These are phyloP conservation scores for Scaeva pyrastri DNA, from an alignment of 2,888 invertebrate genomes.

Conservation along the genomic window DNA sequence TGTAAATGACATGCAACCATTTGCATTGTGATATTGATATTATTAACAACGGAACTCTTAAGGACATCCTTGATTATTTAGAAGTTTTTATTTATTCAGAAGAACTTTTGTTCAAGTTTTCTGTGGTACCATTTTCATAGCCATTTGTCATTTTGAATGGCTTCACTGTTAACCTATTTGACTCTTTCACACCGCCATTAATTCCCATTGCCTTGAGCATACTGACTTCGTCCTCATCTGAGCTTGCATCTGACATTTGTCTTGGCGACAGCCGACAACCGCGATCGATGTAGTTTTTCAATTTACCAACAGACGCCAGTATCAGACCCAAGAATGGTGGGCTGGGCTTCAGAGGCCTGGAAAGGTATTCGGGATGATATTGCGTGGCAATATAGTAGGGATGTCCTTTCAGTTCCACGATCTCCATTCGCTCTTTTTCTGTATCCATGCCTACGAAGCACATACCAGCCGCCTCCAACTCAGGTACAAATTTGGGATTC, in stretches of 20 bases:
- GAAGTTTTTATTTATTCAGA: conserved; percentile 29
- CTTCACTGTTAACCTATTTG: conserved; percentile 33
- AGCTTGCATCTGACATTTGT: conserved; percentile 90
- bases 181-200: conserved; percentile 13
- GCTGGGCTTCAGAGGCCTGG: conserved; percentile 95
- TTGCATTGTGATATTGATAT: background rate
- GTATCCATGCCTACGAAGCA: conserved; percentile 95
- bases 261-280: conserved; percentile 91
- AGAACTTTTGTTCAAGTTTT: background rate
- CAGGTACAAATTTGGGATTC: conserved; percentile 93
- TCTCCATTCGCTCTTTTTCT: conserved; percentile 96
- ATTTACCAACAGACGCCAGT: conserved; percentile 93
- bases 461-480: conserved; percentile 92
- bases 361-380: conserved; percentile 99
- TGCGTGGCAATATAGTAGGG: conserved; percentile 98
- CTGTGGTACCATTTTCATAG: background rate
- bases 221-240: conserved; percentile 84
- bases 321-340: conserved; percentile 98
- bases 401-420: conserved; percentile 93
- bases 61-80: background rate
- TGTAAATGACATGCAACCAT: conserved; percentile 1
- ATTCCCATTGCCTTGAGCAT: conserved; percentile 66
- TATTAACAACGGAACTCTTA: too few relatives aligned
- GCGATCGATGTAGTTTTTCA: conserved; percentile 89
- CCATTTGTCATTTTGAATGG: conserved; percentile 45